Evolutionary conservation across 1,140 invertebrate genomes (phyloP).

Genomic region (Drosophila mayri): DNA sequence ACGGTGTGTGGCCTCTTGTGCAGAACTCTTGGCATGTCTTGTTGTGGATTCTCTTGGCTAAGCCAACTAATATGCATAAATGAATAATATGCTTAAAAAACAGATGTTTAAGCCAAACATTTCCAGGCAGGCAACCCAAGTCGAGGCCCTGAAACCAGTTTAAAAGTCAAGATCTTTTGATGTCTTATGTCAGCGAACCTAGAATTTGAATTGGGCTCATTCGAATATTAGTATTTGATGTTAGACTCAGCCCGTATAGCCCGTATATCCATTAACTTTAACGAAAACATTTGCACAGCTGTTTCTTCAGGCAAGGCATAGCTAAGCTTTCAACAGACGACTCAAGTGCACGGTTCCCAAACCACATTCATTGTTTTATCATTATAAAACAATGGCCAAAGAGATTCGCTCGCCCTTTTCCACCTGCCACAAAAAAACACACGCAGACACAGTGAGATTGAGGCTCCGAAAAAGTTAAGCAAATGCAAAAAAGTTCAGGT

Average conservation of each 20-base stretch:
- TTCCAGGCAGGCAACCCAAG: slow-evolving; percentile 2
- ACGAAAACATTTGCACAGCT: slow-evolving; percentile 57
- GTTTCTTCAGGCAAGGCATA: slow-evolving; percentile 42
- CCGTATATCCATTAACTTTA: slow-evolving; percentile 7
- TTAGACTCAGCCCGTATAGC: no score
- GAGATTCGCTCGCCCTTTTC: slow-evolving; percentile 67
- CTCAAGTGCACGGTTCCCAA: slow-evolving; percentile 77
- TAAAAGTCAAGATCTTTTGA: slow-evolving; percentile 30
- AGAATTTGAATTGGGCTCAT: slow-evolving; percentile 30
- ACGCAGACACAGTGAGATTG: background rate
- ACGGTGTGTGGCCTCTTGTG: slow-evolving; percentile 4
- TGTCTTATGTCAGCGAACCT: slow-evolving; percentile 39
- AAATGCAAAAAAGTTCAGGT: slow-evolving; percentile 82
- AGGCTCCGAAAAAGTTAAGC: slow-evolving; percentile 51
- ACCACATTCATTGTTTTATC: slow-evolving; percentile 59
- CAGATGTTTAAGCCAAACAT: slow-evolving; percentile 32
- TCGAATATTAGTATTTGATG: slow-evolving; percentile 22
- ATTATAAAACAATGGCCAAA: slow-evolving; percentile 59
- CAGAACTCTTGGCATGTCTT: slow-evolving; percentile 19
- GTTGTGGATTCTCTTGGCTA: slow-evolving; percentile 21
- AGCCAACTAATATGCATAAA: slow-evolving; percentile 41
- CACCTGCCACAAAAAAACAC: slow-evolving; percentile 22
- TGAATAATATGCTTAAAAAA: slow-evolving; percentile 43
- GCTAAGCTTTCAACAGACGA: slow-evolving; percentile 58
- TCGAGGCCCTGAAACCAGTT: slow-evolving; percentile 43